phyloP scores from a whole-genome alignment of 2,113 vertebrate species.

The Tiliqua scincoides region DNA sequence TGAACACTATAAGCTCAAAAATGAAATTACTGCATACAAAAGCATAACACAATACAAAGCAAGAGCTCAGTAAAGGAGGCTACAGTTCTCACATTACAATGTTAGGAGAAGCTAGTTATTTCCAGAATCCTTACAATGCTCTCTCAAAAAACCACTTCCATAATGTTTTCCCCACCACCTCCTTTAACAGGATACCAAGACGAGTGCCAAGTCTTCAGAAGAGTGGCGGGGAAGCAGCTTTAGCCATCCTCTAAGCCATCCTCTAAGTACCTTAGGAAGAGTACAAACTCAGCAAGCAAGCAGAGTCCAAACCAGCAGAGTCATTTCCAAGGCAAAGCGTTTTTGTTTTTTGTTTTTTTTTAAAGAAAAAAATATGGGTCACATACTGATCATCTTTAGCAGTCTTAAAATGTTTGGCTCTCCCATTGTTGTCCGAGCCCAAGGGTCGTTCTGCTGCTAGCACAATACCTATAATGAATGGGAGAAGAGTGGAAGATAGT shows the following conservation, averaged over 20 bases:
- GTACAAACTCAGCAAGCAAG: constrained; percentile 61
- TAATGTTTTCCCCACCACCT: constrained; percentile 26
- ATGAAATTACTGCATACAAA: constrained; percentile 62
- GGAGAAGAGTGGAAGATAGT: constrained; percentile 12
- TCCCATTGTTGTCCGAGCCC: constrained; percentile 39
- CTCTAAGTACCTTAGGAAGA: constrained; percentile 49
- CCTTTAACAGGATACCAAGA: constrained; percentile 26
- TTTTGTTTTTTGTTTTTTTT: not conserved
- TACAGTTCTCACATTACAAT: constrained; percentile 63
- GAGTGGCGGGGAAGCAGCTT: constrained; percentile 33
- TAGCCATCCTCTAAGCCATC: constrained; percentile 52
- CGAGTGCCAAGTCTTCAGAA: constrained; percentile 40
- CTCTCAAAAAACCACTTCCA: constrained; percentile 38
- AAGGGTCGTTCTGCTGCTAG: not conserved
- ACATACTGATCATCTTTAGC: constrained; percentile 19
- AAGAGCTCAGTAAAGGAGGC: constrained; percentile 64
- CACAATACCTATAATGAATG: constrained; percentile 2
- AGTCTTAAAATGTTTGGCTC: constrained; percentile 45
- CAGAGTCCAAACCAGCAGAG: constrained; percentile 52
- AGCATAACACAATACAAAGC: constrained; percentile 67
- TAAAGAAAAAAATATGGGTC: not conserved
- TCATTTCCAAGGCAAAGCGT: constrained; percentile 46
- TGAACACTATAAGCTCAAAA: constrained; percentile 60
- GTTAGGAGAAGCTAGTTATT: constrained; percentile 61
- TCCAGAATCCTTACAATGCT: constrained; percentile 57